These are phyloP conservation scores for Theretra japonica DNA, from an alignment of 2,888 invertebrate genomes.

Conservation along the genomic window DNA sequence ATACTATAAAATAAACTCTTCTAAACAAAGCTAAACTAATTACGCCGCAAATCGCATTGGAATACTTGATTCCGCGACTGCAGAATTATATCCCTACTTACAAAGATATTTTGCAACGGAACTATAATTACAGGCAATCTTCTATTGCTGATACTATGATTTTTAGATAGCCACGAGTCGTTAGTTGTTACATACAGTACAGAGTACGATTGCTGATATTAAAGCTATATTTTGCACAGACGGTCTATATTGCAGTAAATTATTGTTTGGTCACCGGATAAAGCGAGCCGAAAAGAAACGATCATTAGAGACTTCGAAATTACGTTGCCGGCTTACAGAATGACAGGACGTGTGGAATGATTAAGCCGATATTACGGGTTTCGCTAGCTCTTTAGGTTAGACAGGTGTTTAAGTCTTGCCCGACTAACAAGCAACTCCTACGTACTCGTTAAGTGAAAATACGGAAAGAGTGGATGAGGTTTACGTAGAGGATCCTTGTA, in stretches of 20 bases:
- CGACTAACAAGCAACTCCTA: background rate
- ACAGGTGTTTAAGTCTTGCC: no score
- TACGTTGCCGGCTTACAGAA: background rate
- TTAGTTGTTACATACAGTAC: background rate
- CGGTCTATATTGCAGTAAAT: background rate
- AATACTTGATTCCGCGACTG: background rate
- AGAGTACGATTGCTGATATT: background rate
- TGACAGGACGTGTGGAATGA: background rate
- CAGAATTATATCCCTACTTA: constrained; percentile 4
- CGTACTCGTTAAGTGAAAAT: background rate
- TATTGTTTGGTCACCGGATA: background rate
- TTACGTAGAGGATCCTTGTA: background rate
- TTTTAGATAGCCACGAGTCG: constrained; percentile 12
- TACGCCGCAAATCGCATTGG: background rate
- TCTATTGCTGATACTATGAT: constrained; percentile 15
- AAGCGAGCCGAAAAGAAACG: background rate
- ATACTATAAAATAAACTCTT: background rate
- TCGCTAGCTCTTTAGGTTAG: no score
- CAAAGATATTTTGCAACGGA: constrained; percentile 24
- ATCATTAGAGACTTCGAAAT: background rate
- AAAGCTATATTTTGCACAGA: background rate
- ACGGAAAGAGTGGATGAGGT: background rate
- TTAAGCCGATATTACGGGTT: background rate
- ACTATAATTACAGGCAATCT: constrained; percentile 17
- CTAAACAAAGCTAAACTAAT: constrained; percentile 10